Evolutionary conservation across 2,797 vertebrate genomes (phyloP).

Genomic region (Mionectes olivaceus): DNA sequence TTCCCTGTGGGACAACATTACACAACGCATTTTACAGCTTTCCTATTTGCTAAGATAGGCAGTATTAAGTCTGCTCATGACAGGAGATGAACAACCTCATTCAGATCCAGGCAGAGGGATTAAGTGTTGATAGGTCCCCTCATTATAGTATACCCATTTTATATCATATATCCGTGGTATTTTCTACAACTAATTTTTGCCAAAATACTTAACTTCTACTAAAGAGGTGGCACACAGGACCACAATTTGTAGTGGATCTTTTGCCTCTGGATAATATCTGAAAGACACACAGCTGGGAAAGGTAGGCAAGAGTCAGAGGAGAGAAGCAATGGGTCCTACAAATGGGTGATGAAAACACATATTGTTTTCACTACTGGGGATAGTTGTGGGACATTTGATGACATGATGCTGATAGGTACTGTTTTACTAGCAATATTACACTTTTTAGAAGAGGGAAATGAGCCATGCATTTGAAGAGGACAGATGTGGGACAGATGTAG

Average conservation of each 20-base stretch:
- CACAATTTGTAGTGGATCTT: background rate
- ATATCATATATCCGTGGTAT: background rate
- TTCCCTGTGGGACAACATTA: background rate
- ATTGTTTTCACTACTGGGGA: background rate
- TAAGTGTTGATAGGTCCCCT: background rate
- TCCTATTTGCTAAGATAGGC: background rate
- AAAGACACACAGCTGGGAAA: background rate
- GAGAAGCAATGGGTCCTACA: background rate
- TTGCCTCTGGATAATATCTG: background rate
- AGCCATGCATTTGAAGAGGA: background rate
- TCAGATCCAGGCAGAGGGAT: background rate
- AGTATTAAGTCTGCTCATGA: background rate
- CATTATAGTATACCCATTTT: background rate
- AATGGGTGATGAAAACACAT: background rate
- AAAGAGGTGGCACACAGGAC: background rate
- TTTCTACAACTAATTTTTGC: background rate
- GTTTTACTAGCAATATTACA: background rate
- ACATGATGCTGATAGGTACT: background rate
- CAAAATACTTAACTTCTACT: background rate
- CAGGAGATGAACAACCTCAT: background rate
- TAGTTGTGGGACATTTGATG: background rate
- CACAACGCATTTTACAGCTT: background rate
- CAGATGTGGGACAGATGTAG: background rate
- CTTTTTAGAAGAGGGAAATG: background rate
- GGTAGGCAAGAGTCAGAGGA: background rate